phyloP scores from a whole-genome alignment of 2,113 vertebrate species.

The Megaleporinus macrocephalus region DNA sequence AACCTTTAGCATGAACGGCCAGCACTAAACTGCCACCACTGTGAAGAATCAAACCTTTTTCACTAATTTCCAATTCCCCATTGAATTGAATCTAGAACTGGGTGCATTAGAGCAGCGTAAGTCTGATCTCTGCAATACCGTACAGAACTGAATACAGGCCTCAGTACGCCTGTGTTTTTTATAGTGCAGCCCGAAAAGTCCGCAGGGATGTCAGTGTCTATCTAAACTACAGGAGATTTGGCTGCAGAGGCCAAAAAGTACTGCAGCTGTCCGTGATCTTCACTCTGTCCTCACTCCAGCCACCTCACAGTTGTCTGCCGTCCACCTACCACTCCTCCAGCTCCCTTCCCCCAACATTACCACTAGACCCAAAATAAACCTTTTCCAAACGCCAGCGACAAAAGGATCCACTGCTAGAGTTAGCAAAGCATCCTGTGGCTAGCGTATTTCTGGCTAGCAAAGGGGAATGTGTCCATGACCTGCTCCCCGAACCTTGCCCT shows the following conservation, averaged over 20 bases:
- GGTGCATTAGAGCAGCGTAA: no score
- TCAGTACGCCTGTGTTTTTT: not conserved
- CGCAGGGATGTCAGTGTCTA: not conserved
- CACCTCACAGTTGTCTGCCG: slow-evolving; percentile 81
- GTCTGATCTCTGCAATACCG: no score
- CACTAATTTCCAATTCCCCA: no score
- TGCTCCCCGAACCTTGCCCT: slow-evolving; percentile 48
- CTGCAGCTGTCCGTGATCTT: slow-evolving; percentile 89
- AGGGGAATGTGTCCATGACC: slow-evolving; percentile 47
- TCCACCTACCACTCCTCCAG: slow-evolving; percentile 40
- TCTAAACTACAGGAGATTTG: slow-evolving; percentile 1
- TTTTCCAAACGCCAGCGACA: slow-evolving; percentile 84
- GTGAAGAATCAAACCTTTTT: no score
- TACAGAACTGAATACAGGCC: not conserved
- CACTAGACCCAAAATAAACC: slow-evolving; percentile 83
- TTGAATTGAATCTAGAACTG: no score
- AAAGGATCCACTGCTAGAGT: slow-evolving; percentile 84
- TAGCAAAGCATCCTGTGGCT: slow-evolving; percentile 74
- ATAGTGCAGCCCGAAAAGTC: not conserved
- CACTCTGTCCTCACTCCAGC: slow-evolving; percentile 79
- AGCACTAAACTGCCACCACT: no score
- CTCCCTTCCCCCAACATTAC: slow-evolving; percentile 51
- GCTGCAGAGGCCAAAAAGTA: slow-evolving; percentile 13
- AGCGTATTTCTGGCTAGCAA: slow-evolving; percentile 83
- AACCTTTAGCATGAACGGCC: no score